Evolutionary conservation across 2,888 invertebrate genomes (phyloP).

Genomic region (Ophion obscuratus): DNA sequence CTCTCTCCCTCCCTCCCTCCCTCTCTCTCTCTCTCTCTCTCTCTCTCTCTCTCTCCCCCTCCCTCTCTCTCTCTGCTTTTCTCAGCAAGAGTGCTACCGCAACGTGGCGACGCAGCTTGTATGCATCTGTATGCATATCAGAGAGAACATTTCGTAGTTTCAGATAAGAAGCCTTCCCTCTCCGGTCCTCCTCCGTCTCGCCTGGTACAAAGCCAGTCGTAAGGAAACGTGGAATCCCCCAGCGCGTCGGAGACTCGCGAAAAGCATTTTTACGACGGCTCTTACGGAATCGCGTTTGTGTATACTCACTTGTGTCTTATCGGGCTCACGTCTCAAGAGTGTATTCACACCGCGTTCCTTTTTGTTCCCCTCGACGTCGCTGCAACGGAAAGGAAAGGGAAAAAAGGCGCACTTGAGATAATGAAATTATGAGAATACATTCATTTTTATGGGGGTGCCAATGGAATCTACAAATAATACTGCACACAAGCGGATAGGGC

Average conservation of each 20-base stretch:
- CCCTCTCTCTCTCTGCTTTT: constrained; percentile 41
- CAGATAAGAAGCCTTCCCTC: constrained; percentile 54
- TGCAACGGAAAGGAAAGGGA: background rate
- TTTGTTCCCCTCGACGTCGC: background rate
- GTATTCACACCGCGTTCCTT: constrained; percentile 44
- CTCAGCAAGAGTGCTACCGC: constrained; percentile 56
- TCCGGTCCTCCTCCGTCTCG: constrained; percentile 7
- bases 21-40: constrained; percentile 13
- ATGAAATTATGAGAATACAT: constrained; percentile 66
- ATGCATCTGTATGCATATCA: constrained; percentile 23
- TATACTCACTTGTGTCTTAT: constrained; percentile 49
- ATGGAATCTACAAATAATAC: constrained; percentile 53
- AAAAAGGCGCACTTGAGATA: constrained; percentile 53
- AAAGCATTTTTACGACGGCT: constrained; percentile 78
- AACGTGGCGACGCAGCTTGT: constrained; percentile 42
- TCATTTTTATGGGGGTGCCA: constrained; percentile 58
- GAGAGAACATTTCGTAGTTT: constrained; percentile 69
- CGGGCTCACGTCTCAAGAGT: constrained; percentile 41
- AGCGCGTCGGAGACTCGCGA: constrained; percentile 69
- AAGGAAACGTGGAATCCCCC: constrained; percentile 55
- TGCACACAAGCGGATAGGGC: background rate
- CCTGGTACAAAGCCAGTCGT: constrained; percentile 63
- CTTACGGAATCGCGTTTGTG: constrained; percentile 67
- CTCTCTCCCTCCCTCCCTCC: constrained; percentile 17
- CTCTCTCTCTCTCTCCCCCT: constrained; percentile 11